Base-by-base conservation (phyloP, 2,113 vertebrate genomes). In the Protobothrops flavoviridis region DNA sequence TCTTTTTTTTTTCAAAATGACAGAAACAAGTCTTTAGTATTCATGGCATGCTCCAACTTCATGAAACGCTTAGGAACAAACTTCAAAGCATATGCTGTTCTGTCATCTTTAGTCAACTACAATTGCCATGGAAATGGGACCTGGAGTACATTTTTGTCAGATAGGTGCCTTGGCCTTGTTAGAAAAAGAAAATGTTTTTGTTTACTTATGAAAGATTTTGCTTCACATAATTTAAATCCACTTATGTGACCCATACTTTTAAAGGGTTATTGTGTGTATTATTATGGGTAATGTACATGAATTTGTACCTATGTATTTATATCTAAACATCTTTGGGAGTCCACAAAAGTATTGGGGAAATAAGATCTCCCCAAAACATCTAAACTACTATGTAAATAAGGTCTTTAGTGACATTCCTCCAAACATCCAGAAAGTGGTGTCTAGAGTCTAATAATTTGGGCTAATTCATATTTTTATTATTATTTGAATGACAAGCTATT, bases 141-240 rank as follows among this genome's bases (percentile, higher is more conserved):
- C 57, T 13, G 53, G 59, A 88, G 94, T 85, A 50, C 21, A 3
- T 39, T 93, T 85, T 23, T 85, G 81, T 93, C 81, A 10, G n/a
- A 91, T 88, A 92, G 91, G 93, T 91, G 92, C 24, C 6, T 0
- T 13, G 93, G 50, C 95, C 95, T 95, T 93, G 91, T 93, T 96
- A 87, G 87, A 95, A 94, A 95, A 21, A 0, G 92, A 93, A 96
- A 94, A 95, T 95, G 94, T 95, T 96, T 96, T 86, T 88, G 64
- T 91, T 56, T 45, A 45, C 64, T 95, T 95, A 95, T 96, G 93
- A 92, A 94, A 94, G 91, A 48, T 92, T 95, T 94, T 94, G 59
- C 87, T 20, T 93, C 95, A 87, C 61, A 93, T 95, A 92, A 95
- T 96, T 97, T 93, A 94, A 64, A 88, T 74, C 88, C 93, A 6